Evolutionary conservation across 2,797 vertebrate species (phyloP), one percentile per base, ranked within the genome.

Genomic region (Chelmon rostratus): DNA sequence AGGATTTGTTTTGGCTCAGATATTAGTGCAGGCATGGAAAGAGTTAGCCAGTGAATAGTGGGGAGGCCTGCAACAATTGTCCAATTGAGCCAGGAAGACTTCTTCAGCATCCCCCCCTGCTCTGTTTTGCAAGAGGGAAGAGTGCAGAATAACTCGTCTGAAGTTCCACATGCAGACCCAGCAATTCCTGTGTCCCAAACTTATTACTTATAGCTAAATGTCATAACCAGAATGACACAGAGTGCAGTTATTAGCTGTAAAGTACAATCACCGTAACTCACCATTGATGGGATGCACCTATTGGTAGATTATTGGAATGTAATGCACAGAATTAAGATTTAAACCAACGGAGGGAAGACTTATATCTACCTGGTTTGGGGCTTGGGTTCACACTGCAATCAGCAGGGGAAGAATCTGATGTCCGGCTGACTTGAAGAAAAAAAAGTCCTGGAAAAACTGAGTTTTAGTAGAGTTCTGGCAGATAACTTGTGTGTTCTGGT

Each of bases 391-490:
- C 21, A 47, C 21, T 62, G 69, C 21, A 68, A 19, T 78, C n/a
- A 70, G 28, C 10, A 19, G 4, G 28, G 40, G 44, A 62, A 61
- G 63, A 74, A 37, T 66, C 21, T 62, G 40, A 62, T 77, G 67
- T 77, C 35, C 56, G 56, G 47, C 11, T 19, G 53, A 53, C 64
- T 47, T 31, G 61, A 79, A n/a, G 68, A 9, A 72, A 10, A 61
- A 76, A 73, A 73, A 42, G 58, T 38, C 68, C 42, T 78, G 88
- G 90, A 92, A 91, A 90, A 91, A 89, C 76, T 91, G 86, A 91
- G 75, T 75, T 85, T 75, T 56, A 78, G 70, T 70, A 0, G 73
- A 72, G 67, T 86, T 85, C 88, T 91, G 87, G 85, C 86, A 86
- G 73, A 85, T 76, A 81, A 65, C 66, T 86, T 72, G 79, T 85